phyloP scores from a whole-genome alignment of 2,797 vertebrate species.

The Pempheris klunzingeri region DNA sequence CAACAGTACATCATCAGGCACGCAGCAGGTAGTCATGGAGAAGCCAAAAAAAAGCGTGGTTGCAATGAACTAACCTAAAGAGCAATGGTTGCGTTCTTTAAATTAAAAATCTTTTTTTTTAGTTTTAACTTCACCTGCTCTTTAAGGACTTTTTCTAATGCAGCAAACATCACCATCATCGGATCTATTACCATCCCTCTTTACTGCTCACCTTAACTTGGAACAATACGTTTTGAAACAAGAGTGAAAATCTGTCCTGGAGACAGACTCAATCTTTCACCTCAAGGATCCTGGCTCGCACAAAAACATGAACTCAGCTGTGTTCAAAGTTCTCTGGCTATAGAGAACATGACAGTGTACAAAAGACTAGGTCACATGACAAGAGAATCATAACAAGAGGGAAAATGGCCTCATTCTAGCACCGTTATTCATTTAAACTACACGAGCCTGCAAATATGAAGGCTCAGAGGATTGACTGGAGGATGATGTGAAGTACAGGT shows the following conservation, averaged over 20 bases:
- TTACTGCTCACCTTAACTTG: constrained; percentile 9
- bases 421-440: background rate
- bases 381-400: background rate
- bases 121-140: background rate
- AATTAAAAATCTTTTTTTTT: background rate
- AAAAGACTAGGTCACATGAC: constrained; percentile 10
- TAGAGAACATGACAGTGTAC: background rate
- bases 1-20: background rate
- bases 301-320: background rate
- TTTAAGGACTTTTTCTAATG: background rate
- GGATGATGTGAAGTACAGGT: constrained; percentile 56
- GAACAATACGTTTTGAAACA: background rate
- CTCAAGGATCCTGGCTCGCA: background rate
- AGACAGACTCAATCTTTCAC: background rate
- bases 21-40: background rate
- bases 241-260: constrained; percentile 1
- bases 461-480: constrained; percentile 37
- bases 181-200: constrained; percentile 9
- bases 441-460: background rate
- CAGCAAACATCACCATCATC: constrained; percentile 14
- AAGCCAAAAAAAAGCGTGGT: background rate
- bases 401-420: background rate
- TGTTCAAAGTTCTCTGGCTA: background rate
- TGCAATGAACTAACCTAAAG: background rate
- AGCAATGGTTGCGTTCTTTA: background rate